phyloP scores from a whole-genome alignment of 2,113 vertebrate genomes.

The Cisticola juncidis region DNA sequence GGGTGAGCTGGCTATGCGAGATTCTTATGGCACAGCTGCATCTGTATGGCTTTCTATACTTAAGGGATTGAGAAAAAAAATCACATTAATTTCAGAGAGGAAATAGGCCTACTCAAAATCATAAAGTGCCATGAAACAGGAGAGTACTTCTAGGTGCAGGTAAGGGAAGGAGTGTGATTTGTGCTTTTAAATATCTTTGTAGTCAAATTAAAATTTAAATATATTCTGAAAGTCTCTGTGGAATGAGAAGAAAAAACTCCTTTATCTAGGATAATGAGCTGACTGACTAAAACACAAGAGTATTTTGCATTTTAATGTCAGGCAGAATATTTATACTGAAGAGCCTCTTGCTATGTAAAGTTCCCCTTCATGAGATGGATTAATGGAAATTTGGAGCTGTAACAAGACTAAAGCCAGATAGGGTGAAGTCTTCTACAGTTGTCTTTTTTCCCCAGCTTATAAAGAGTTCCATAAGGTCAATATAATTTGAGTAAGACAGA shows the following conservation, averaged over 20 bases:
- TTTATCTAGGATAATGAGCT: neutral
- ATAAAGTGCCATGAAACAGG: neutral
- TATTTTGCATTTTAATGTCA: neutral
- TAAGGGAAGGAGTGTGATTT: neutral
- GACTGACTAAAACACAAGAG: neutral
- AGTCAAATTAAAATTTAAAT: conserved; percentile 6
- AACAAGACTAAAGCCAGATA: neutral
- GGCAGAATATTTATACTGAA: neutral
- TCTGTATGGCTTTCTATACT: neutral
- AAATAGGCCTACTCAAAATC: neutral
- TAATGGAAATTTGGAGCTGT: neutral
- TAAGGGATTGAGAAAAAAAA: neutral
- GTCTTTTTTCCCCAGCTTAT: neutral
- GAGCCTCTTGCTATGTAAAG: neutral
- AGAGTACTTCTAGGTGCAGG: neutral
- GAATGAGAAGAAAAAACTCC: neutral
- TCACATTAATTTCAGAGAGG: neutral
- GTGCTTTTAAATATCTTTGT: neutral
- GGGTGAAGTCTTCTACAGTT: neutral
- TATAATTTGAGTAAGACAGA: neutral
- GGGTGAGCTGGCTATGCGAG: neutral
- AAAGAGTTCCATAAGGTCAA: neutral
- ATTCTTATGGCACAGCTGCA: neutral
- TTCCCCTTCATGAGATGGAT: neutral
- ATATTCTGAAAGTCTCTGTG: neutral